phyloP scores from a whole-genome alignment of 2,888 invertebrate species.

The Lochmaea crataegi region DNA sequence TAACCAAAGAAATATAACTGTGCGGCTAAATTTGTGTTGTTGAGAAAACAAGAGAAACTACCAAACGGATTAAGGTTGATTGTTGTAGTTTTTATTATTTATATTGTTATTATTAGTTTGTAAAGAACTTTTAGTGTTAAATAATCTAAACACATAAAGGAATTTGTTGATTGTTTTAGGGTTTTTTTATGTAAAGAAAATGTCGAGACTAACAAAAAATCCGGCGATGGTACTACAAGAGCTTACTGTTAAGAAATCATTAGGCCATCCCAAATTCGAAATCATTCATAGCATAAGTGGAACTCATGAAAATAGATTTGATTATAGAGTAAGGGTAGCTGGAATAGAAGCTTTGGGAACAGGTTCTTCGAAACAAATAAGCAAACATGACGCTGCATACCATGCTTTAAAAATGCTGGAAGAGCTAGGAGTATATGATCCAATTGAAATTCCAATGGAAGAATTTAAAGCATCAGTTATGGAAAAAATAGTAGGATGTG shows the following conservation, averaged over 20 bases:
- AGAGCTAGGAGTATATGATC: conserved; percentile 59
- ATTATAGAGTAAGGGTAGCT: conserved; percentile 63
- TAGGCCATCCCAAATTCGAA: conserved; percentile 68
- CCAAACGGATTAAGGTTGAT: too few relatives aligned
- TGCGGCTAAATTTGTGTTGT: too few relatives aligned
- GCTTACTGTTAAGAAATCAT: conserved; percentile 69
- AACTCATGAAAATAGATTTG: conserved; percentile 66
- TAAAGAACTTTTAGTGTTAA: too few relatives aligned
- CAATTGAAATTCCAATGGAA: conserved; percentile 51
- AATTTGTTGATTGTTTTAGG: too few relatives aligned
- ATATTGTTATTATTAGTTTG: too few relatives aligned
- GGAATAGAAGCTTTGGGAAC: conserved; percentile 59
- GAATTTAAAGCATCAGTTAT: conserved; percentile 51
- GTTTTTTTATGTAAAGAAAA: neutral
- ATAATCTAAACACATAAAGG: too few relatives aligned
- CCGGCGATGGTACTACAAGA: conserved; percentile 76
- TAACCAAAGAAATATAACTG: too few relatives aligned
- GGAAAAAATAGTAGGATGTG: conserved; percentile 25
- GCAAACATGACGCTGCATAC: conserved; percentile 72
- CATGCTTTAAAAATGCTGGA: conserved; percentile 65
- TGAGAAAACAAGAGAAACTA: too few relatives aligned
- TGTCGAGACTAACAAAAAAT: conserved; percentile 67
- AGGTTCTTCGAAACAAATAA: conserved; percentile 69
- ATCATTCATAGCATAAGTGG: conserved; percentile 55
- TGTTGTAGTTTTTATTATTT: too few relatives aligned